phyloP scores from a whole-genome alignment of 2,888 invertebrate species.

The Drosophila multiciliata region DNA sequence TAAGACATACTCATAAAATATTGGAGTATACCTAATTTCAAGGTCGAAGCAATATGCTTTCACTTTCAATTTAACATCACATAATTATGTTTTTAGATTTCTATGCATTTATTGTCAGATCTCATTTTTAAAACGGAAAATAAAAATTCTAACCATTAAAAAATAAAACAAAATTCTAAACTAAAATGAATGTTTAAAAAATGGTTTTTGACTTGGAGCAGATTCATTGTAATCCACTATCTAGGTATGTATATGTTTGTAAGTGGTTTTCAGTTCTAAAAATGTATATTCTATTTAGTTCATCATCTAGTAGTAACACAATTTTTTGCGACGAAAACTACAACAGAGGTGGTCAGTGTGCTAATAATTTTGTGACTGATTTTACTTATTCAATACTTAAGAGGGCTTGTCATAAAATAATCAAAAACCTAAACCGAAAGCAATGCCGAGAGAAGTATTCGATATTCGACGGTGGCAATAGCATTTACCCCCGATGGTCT shows the following conservation, averaged over 20 bases:
- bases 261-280: too few species aligned
- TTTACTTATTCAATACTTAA: constrained; percentile 76
- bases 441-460: constrained; percentile 73
- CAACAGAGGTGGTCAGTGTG: constrained; percentile 49
- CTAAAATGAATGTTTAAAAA: constrained; percentile 50
- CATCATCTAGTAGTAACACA: constrained; percentile 68
- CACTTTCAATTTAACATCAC: neutral
- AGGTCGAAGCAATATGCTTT: neutral
- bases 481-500: constrained; percentile 28
- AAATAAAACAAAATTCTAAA: constrained; percentile 8
- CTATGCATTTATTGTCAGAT: constrained; percentile 31
- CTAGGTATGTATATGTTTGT: constrained; percentile 51
- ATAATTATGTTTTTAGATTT: neutral
- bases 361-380: constrained; percentile 56
- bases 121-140: neutral
- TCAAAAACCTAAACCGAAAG: constrained; percentile 67
- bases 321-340: constrained; percentile 55
- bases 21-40: neutral
- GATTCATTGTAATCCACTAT: constrained; percentile 47
- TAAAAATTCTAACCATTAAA: constrained; percentile 22
- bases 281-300: constrained; percentile 36
- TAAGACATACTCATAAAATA: neutral
- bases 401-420: constrained; percentile 76
- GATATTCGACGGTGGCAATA: constrained; percentile 79
- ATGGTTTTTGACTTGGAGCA: constrained; percentile 64